phyloP scores from a whole-genome alignment of 1,140 invertebrate species.

The Drosophila repletoides region DNA sequence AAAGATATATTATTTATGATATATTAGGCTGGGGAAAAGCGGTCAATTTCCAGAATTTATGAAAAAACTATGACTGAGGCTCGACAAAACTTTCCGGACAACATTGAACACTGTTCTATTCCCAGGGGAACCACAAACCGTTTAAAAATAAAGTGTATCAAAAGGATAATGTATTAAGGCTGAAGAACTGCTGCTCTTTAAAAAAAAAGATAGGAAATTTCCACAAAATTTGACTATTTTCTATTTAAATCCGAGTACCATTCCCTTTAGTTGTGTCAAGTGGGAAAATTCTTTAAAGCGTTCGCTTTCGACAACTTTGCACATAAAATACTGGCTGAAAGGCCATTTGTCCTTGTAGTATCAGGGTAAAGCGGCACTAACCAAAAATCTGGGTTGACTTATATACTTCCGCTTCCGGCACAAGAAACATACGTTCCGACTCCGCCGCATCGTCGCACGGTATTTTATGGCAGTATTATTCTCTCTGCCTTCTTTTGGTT shows the following conservation, averaged over 20 bases:
- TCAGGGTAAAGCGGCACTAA: constrained; percentile 32
- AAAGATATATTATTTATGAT: constrained; percentile 52
- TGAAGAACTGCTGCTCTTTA: too few relatives aligned
- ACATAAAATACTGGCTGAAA: constrained; percentile 43
- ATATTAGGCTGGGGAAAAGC: background rate
- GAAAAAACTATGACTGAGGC: background rate
- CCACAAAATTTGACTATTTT: too few relatives aligned
- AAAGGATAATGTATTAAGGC: too few relatives aligned
- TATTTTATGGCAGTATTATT: constrained; percentile 50
- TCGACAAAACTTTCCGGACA: background rate
- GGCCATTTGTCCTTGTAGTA: constrained; percentile 64
- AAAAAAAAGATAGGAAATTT: too few relatives aligned
- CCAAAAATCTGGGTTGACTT: constrained; percentile 63
- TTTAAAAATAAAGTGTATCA: too few relatives aligned
- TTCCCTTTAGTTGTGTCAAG: background rate
- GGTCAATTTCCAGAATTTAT: constrained; percentile 5
- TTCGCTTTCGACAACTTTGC: constrained; percentile 17
- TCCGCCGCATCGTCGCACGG: background rate
- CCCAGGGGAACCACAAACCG: too few relatives aligned
- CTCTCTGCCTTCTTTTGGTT: constrained; percentile 13
- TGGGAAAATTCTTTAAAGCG: constrained; percentile 37
- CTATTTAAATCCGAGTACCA: too few relatives aligned
- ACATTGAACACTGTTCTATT: too few relatives aligned
- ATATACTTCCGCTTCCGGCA: constrained; percentile 69
- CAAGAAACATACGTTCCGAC: constrained; percentile 54